Conservation (phyloP, 2,888 invertebrate genomes). For the Amiota minor region DNA sequence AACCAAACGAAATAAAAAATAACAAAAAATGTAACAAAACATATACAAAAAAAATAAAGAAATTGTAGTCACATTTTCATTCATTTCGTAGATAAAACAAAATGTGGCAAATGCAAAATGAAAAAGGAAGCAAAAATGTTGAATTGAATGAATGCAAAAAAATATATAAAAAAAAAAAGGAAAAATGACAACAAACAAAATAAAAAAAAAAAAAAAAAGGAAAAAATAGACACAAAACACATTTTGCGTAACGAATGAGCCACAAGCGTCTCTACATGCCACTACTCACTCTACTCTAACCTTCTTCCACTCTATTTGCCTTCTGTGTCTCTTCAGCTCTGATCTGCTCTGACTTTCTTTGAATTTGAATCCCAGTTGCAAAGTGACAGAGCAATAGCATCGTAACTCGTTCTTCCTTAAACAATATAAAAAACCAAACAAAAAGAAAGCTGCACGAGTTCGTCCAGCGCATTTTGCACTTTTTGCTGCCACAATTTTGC, state of each 20-base stretch:
- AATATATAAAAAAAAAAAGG: background rate
- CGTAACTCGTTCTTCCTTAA: no score
- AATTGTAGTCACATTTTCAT: constrained; percentile 10
- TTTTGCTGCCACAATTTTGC: no score
- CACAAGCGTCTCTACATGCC: background rate
- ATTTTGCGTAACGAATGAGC: constrained; percentile 1
- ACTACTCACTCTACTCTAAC: background rate
- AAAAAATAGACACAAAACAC: background rate
- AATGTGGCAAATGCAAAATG: background rate
- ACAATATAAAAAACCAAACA: no score
- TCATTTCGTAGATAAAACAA: constrained; percentile 10
- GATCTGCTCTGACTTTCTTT: no score
- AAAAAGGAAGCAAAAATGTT: background rate
- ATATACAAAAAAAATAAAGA: background rate
- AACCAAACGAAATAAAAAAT: background rate
- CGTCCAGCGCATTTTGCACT: no score
- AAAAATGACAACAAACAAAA: background rate
- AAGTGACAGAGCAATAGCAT: no score
- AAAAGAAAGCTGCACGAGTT: no score
- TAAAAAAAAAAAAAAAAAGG: background rate
- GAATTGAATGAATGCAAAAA: background rate
- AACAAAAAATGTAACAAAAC: background rate
- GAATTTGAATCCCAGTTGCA: no score
- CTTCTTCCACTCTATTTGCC: no score
- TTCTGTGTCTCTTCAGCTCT: no score